A percentile compares a stretch with the other conserved stretches of the same genome.
These are phyloP conservation scores for Spodoptera littoralis DNA, from an alignment of 2,888 invertebrate species.

Conservation along the genomic window DNA sequence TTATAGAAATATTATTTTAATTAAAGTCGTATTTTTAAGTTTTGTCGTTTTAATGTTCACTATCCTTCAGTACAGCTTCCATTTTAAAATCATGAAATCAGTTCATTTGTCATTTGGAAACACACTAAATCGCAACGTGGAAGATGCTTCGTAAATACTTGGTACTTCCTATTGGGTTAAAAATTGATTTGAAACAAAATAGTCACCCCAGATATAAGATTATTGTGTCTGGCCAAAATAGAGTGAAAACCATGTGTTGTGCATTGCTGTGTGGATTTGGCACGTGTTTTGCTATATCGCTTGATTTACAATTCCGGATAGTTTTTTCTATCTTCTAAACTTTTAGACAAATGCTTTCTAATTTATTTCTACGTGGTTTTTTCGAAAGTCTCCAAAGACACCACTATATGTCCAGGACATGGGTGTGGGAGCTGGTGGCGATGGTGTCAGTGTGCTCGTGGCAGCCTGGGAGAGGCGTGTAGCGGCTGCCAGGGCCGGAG, in stretches of 20 bases:
- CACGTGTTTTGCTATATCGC: too few species aligned
- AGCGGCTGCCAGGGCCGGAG: slow-evolving; percentile 90
- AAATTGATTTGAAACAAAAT: too few species aligned
- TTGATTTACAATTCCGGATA: too few species aligned
- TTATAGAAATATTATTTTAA: slow-evolving; percentile 11
- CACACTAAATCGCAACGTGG: slow-evolving; percentile 4
- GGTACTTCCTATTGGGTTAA: too few species aligned
- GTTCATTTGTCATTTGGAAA: slow-evolving; percentile 8
- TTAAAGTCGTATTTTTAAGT: slow-evolving; percentile 7
- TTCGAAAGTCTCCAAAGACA: slow-evolving; percentile 22
- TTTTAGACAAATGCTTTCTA: not conserved
- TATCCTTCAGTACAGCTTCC: slow-evolving; percentile 21
- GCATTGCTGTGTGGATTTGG: too few species aligned
- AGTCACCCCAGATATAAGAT: too few species aligned
- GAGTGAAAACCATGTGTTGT: too few species aligned
- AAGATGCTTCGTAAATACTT: too few species aligned
- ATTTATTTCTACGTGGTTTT: slow-evolving; percentile 1
- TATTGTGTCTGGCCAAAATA: too few species aligned
- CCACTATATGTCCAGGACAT: slow-evolving; percentile 70
- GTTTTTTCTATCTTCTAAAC: too few species aligned
- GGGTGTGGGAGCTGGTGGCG: slow-evolving; percentile 69
- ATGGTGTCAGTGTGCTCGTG: slow-evolving; percentile 89
- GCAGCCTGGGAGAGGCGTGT: slow-evolving; percentile 91
- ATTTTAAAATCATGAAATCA: slow-evolving; percentile 18
- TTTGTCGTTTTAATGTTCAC: slow-evolving; percentile 36